These are phyloP conservation scores for Liasis olivaceus DNA, from an alignment of 2,797 vertebrate species.

Conservation along the genomic window DNA sequence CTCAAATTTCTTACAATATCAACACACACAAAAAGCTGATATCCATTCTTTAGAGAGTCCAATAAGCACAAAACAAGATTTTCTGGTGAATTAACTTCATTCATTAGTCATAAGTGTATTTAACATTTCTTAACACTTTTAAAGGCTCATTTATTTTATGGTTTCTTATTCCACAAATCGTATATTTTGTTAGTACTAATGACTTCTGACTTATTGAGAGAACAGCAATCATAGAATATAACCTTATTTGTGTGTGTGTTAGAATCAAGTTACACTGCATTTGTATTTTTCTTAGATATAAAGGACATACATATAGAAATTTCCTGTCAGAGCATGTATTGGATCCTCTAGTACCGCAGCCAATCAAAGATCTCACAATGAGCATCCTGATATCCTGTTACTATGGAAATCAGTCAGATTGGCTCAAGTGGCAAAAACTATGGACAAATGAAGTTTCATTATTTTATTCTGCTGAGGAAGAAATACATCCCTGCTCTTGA, in stretches of 20 bases:
- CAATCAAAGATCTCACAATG: no score
- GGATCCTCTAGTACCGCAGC: not conserved
- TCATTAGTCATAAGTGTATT: not conserved
- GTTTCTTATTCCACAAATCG: not conserved
- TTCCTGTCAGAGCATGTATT: not conserved
- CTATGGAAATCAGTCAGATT: no score
- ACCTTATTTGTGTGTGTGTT: not conserved
- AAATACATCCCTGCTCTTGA: no score
- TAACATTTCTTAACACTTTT: not conserved
- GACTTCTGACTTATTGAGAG: not conserved
- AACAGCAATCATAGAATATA: not conserved
- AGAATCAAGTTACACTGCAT: not conserved
- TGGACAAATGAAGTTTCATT: no score
- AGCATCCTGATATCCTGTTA: no score
- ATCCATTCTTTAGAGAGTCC: not conserved
- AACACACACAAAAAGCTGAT: not conserved
- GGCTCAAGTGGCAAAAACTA: no score
- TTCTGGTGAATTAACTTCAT: not conserved
- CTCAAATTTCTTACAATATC: not conserved
- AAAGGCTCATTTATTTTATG: not conserved
- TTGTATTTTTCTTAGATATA: not conserved
- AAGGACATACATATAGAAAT: not conserved
- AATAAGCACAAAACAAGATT: not conserved
- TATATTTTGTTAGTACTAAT: not conserved
- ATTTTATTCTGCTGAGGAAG: no score